Base-by-base conservation (phyloP, 1,140 invertebrate genomes). In the Sycophaga agraensis region DNA sequence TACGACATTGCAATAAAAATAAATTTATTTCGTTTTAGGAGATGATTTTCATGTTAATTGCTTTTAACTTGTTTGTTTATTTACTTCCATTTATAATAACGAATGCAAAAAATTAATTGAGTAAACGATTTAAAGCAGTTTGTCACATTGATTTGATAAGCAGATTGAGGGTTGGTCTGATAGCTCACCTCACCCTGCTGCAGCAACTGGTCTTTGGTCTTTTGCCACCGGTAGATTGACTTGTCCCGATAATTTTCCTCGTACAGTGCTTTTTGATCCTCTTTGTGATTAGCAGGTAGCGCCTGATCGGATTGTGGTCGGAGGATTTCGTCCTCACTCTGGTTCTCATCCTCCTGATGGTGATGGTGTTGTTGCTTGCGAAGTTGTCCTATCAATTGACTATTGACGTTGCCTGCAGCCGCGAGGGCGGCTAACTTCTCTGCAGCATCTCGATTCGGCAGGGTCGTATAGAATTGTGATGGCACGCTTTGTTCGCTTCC, bases 401-500 rank as follows among this genome's bases (percentile, higher is more conserved):
- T 79, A 39, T 77, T 79, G 2, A 79, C 71, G 43, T 82, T 81
- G n/a, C 82, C 82, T 16, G 82, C 82, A 14, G 81, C 78, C 55
- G 84, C 83, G 4, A 85, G 63, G 0, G 79, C 75, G 2, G 83
- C 82, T 24, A 85, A 70, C 51, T 81, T 77, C 51, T 85, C 83
- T 3, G 83, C 83, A 0, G 81, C 74, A 43, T 85, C 79, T 53
- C 77, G 76, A 62, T 78, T 83, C 0, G 83, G 80, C 19, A 85
- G 67, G 0, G 79, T 79, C 8, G 82, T 78, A 57, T 83, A 84
- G 31, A 76, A 81, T 54, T 74, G 71, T 12, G 66, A 68, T 0
- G 70, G 59, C 19, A 71, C 43, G 17, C 22, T 60, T 50, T 59
- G 49, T 24, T 53, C 39, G 16, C 28, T 45, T 16, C 37, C 48